Base-by-base conservation (phyloP, 2,797 vertebrate species). In the Antennarius maculatus region DNA sequence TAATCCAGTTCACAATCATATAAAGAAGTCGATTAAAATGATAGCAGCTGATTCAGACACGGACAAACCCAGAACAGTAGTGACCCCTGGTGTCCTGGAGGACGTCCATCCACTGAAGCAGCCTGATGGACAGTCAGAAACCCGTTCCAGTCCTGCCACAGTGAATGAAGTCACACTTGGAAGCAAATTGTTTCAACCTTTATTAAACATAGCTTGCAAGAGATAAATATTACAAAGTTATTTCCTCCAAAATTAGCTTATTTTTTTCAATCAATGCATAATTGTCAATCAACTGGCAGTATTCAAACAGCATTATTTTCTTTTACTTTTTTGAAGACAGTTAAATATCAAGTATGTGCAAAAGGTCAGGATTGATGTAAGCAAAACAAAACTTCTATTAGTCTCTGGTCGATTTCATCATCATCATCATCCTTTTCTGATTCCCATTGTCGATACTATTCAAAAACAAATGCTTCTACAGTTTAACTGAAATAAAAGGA, bases 201-300 rank as follows among this genome's bases (percentile, higher is more conserved):
- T 97, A 97, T 97, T 97, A 97, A 97, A 97, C 95, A 96, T 95
- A 96, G 95, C 96, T 96, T 96, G 96, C 95, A 96, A 96, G 95
- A 96, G 95, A 97, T 96, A 97, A 97, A 97, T 97, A 97, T 96
- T 97, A 97, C 96, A 97, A 97, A 97, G 96, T 95, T 96, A 95
- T 94, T 94, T 96, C 95, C 95, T 96, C 95, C 94, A 97, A 97
- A 97, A 96, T 95, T 95, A 95, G 95, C 95, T 96, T 95, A 94
- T 96, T 95, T 95, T 94, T 94, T 94, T 95, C 93, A 94, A 94
- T 94, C 93, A 93, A 95, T 94, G 94, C 94, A 95, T 95, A 95
- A 95, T 94, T 92, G 89, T 94, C 93, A 93, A 93, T 93, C 91
- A 94, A 93, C 91, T 94, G 94, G 95, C 95, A 96, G 95, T 93